Conservation (phyloP, 2,888 invertebrate genomes). For the Meiosimyza decipiens region DNA sequence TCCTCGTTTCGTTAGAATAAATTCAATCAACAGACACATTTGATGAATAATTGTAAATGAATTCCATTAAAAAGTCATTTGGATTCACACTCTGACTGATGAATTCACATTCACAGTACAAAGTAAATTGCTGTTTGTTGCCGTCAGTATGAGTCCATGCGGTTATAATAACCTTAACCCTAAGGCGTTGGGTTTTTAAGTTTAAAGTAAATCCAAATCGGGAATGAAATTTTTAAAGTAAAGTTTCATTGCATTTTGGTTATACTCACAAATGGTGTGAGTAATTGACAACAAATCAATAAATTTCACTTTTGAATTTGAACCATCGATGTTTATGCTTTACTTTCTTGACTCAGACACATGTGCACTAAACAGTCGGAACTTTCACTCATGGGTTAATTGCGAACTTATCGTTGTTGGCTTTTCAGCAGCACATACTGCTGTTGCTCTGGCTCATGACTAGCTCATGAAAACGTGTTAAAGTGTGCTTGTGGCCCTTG, state of each 20-base stretch:
- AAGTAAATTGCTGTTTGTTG: neutral
- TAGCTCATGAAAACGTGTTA: constrained; percentile 23
- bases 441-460: constrained; percentile 15
- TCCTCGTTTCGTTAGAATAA: constrained; percentile 11
- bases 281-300: no score
- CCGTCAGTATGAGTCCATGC: neutral
- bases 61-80: constrained; percentile 43
- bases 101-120: no score
- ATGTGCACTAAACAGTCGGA: no score
- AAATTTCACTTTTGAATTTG: no score
- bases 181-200: no score
- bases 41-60: constrained; percentile 43
- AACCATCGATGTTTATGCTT: no score
- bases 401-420: neutral
- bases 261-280: no score
- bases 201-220: no score
- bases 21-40: constrained; percentile 42
- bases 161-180: no score
- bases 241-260: no score
- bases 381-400: no score
- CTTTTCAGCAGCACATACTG: neutral
- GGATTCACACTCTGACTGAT: constrained; percentile 15
- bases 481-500: constrained; percentile 5
- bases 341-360: neutral
- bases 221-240: no score